Evolutionary conservation across 2,888 invertebrate genomes (phyloP), one percentile per base, ranked within the genome.

Genomic region (Neocrepidodera transversa): DNA sequence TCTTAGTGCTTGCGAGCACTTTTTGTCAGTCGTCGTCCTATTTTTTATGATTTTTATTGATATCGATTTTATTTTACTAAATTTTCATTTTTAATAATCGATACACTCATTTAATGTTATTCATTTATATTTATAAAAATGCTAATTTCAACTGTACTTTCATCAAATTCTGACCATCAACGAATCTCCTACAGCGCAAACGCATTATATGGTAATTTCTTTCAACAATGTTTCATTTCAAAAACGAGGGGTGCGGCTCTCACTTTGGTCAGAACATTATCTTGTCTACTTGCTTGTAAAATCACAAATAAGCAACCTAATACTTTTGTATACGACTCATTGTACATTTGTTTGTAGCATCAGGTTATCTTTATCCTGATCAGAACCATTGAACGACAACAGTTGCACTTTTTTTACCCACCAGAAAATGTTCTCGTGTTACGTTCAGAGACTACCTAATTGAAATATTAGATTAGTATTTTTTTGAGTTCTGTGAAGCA

Each of bases 221-320:
- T 54, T 45, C 54, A 54, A 54, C 42, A 54, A 47, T 30, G 42
- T 51, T 50, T 54, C 36, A 38, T 54, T 54, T 60, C 2, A 40
- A 51, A 56, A 55, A 49, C 20, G 35, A 55, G 58, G 62, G 62
- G 62, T 48, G 62, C 62, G 57, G 58, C 58, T 54, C 54, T 45
- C 54, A 51, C 51, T 62, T 55, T 58, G 54, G 55, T 54, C 61
- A 63, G 56, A 61, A 66, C 61, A 54, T 63, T 65, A 68, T 68
- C 68, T 68, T 59, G 60, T 57, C 62, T 55, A 54, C 51, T 61
- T 62, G 52, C 65, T 66, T 65, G 66, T 63, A 47, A 61, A 63
- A 65, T 65, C 57, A 62, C 59, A 62, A 68, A 66, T 64, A 65
- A 63, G 66, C 66, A 65, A 65, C 65, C 63, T 55, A 64, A 66